Base-by-base conservation (phyloP, 1,140 invertebrate genomes). In the Oreohelix idahoensis region DNA sequence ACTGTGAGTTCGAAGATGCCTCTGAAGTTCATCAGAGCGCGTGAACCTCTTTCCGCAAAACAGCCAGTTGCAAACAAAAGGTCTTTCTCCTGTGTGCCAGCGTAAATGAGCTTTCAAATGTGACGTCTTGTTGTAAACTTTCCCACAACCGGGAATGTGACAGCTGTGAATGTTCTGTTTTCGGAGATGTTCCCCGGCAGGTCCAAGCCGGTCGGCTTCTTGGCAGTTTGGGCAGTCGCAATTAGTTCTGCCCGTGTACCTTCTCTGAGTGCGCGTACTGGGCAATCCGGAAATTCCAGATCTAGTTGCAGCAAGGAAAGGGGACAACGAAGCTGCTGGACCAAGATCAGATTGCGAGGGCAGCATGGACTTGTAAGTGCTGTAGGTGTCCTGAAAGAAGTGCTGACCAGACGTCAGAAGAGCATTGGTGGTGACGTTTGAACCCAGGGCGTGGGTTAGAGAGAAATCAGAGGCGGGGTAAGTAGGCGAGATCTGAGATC, bases 141-240 rank as follows among this genome's bases (percentile, higher is more conserved):
- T 99, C 71, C 97, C 97, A 93, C 98, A 99, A 38, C 97, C 97
- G 0, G 97, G 97, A 93, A 99, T 98, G 94, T 99, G 98, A 93
- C 98, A 99, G 91, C 96, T 98, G 93, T 99, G 98, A 89, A 98
- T 97, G 93, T 98, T 99, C 93, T 98, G 97, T 94, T 99, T 98
- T 78, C 97, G 94, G 42, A 98, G 84, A 75, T 90, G 87, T 51
- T 89, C 97, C 15, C 97, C 97, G 0, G 97, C 97, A 5, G 97
- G 97, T 4, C 98, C 98, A 58, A 98, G 93, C 49, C 97, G 94
- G 91, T 99, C 97, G 11, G 97, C 97, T 93, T 99, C 97, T 79
- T 91, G 90, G 92, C 98, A 99, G 93, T 99, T 99, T 51, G 98
- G 98, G 91, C 98, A 99, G 92, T 99, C 97, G 93, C 98, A 99